A percentile compares a stretch with the other conserved stretches of the same genome.
phyloP scores from a whole-genome alignment of 2,888 invertebrate genomes.

The Thymelicus lineola region DNA sequence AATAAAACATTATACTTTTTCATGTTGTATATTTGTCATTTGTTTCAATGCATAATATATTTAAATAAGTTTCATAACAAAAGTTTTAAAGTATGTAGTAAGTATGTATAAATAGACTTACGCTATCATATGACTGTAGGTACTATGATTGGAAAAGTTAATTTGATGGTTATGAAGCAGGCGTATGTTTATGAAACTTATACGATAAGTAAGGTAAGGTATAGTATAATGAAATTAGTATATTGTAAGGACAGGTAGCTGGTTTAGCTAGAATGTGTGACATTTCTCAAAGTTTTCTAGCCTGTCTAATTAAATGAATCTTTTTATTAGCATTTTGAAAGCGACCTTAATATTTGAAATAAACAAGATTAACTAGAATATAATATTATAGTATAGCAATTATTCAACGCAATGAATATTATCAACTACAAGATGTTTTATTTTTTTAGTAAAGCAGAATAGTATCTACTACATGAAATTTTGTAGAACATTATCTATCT shows the following conservation, averaged over 20 bases:
- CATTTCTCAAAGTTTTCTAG: conserved; percentile 52
- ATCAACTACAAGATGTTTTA: conserved; percentile 6
- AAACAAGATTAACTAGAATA: conserved; percentile 23
- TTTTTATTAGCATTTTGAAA: conserved; percentile 4
- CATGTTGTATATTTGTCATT: conserved; percentile 80
- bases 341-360: conserved; percentile 17
- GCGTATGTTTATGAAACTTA: conserved; percentile 53
- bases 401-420: conserved; percentile 23
- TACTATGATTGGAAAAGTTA: conserved; percentile 69
- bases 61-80: conserved; percentile 84
- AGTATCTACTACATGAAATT: conserved; percentile 16
- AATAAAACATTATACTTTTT: conserved; percentile 54
- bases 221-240: conserved; percentile 51
- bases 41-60: conserved; percentile 82
- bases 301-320: conserved; percentile 23
- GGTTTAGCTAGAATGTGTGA: conserved; percentile 60
- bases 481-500: conserved; percentile 38
- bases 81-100: conserved; percentile 72
- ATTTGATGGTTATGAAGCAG: conserved; percentile 62
- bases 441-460: conserved; percentile 18
- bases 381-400: conserved; percentile 26
- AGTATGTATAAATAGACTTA: conserved; percentile 81
- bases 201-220: conserved; percentile 46
- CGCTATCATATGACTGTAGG: conserved; percentile 75
- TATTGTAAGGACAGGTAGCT: conserved; percentile 57